Evolutionary conservation across 2,113 vertebrate genomes (phyloP).

Genomic region (Nycticorax nycticorax): DNA sequence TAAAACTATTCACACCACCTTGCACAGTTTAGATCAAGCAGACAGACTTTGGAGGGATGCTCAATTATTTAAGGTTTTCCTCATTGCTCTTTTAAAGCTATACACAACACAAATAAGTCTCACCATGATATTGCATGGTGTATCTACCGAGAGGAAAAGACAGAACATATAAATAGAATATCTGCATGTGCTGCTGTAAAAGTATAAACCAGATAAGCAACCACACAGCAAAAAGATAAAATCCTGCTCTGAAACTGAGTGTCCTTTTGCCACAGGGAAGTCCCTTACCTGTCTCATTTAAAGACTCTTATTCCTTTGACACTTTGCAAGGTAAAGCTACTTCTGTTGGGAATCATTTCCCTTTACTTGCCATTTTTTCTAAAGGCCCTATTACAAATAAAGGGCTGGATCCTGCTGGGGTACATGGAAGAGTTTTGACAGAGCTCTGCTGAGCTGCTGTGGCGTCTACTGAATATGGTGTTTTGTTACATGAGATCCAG

Average conservation of each 20-base stretch:
- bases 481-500: background rate
- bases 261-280: background rate
- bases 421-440: background rate
- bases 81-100: background rate
- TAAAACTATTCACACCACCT: background rate
- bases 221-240: background rate
- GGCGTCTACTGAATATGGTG: background rate
- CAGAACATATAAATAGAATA: background rate
- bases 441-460: background rate
- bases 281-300: background rate
- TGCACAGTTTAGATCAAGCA: background rate
- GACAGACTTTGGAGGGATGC: background rate
- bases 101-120: background rate
- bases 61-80: background rate
- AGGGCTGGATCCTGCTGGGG: background rate
- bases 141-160: background rate
- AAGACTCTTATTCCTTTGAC: background rate
- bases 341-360: background rate
- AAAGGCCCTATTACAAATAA: background rate
- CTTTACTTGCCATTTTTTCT: background rate
- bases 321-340: background rate
- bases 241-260: background rate
- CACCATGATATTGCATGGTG: background rate
- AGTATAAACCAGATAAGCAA: background rate
- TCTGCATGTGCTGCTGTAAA: background rate